Evolutionary conservation across 2,113 vertebrate species (phyloP), one percentile per base, ranked within the genome.

Genomic region (Prionailurus viverrinus): DNA sequence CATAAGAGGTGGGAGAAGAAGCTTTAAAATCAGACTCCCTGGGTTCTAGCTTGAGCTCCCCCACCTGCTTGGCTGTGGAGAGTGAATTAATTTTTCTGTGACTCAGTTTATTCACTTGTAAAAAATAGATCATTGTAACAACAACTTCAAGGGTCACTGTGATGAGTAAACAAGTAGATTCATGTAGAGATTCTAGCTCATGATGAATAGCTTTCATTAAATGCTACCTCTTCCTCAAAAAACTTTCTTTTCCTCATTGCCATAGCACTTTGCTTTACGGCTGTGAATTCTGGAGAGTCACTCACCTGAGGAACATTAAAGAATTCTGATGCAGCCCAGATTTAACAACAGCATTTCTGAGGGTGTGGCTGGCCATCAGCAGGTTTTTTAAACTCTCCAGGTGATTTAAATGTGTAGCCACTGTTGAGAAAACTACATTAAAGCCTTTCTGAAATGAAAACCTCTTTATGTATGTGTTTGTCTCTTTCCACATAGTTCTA

Each of bases 401-500:
- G 5, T 71, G 21, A 36, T 66, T 94, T 25, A n/a, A 23, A 48
- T 78, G 10, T 71, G 19, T 3, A 29, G 27, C 18, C 69, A 74
- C 25, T 78, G 12, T n/a, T 36, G 51, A 81, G 55, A 73, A 93
- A 94, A 74, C 8, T 25, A 14, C 9, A 76, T 80, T 80, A 74
- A 82, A 71, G 6, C 3, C 11, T 84, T 91, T n/a, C 13, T 84
- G 58, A 71, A 76, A 66, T 6, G 71, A 94, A n/a, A 89, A 61
- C 83, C 58, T 78, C 21, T 89, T 93, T 82, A 36, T 45, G 78
- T 7, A 7, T 58, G 31, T 65, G 14, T 95, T 87, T 90, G 7
- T 69, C 21, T 78, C 13, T 73, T 96, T 84, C 33, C 21, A 97
- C 36, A 82, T 66, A 93, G 88, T 84, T 95, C 48, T 92, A 69